A percentile compares a stretch with the other conserved stretches of the same genome.
These are phyloP conservation scores for Scatophagus argus DNA, from an alignment of 2,113 vertebrate species.

Conservation along the genomic window DNA sequence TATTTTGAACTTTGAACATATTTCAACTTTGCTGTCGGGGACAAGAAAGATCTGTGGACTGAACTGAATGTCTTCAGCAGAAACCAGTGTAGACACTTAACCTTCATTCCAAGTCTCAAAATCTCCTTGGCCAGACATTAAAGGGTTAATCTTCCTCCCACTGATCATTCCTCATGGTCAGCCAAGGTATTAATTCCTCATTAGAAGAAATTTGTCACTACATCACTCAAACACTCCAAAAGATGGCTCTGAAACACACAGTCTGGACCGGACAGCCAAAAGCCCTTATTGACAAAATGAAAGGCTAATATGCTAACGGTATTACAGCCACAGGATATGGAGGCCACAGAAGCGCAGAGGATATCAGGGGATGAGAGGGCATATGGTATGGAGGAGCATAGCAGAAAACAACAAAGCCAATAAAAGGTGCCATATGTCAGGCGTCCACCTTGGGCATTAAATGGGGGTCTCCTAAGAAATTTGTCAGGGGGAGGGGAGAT, in stretches of 20 bases:
- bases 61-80: not conserved
- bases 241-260: slow-evolving; percentile 6
- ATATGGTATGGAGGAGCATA: slow-evolving; percentile 54
- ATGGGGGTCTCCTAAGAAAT: slow-evolving; percentile 65
- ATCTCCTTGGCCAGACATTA: slow-evolving; percentile 16
- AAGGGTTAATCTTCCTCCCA: slow-evolving; percentile 64
- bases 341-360: not conserved
- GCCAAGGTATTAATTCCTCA: slow-evolving; percentile 81
- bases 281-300: not conserved
- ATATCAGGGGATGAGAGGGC: slow-evolving; percentile 18
- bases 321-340: not conserved
- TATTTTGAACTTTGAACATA: not conserved
- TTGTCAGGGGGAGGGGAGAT: slow-evolving; percentile 60
- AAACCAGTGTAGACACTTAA: slow-evolving; percentile 2
- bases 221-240: slow-evolving; percentile 72
- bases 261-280: not conserved
- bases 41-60: not conserved
- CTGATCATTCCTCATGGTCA: slow-evolving; percentile 76
- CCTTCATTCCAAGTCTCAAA: not conserved
- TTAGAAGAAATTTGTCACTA: slow-evolving; percentile 82
- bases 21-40: not conserved
- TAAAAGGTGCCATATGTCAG: slow-evolving; percentile 76
- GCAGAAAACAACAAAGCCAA: slow-evolving; percentile 65
- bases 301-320: slow-evolving; percentile 5
- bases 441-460: slow-evolving; percentile 53